These are phyloP conservation scores for Mesorhabditis belari DNA, from an alignment of 2,888 invertebrate species.

Conservation along the genomic window DNA sequence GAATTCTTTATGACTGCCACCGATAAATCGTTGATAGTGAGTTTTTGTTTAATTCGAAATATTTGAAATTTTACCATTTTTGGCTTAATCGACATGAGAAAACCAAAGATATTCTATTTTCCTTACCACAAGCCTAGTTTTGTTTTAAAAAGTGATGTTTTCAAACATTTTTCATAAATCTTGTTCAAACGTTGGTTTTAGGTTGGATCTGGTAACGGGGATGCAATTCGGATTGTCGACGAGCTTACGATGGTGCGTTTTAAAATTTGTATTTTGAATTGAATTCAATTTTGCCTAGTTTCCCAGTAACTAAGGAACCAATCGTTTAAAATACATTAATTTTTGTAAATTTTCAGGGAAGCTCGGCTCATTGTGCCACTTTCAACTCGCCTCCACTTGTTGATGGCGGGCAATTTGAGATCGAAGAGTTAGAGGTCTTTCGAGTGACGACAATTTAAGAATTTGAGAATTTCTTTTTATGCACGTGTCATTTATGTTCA, in stretches of 20 bases:
- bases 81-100: background rate
- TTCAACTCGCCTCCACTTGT: constrained; percentile 44
- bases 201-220: constrained; percentile 49
- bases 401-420: constrained; percentile 31
- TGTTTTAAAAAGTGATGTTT: too few relatives aligned
- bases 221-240: constrained; percentile 49
- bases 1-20: constrained; percentile 50
- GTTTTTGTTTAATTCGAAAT: constrained; percentile 3
- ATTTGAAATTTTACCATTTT: background rate
- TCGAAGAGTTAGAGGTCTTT: constrained; percentile 44
- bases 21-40: constrained; percentile 41
- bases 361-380: constrained; percentile 38
- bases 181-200: too few relatives aligned
- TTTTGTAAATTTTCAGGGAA: constrained; percentile 18
- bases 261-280: too few relatives aligned
- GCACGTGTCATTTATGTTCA: background rate
- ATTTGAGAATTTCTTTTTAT: too few relatives aligned
- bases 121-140: background rate
- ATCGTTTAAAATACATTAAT: too few relatives aligned
- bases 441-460: constrained; percentile 13
- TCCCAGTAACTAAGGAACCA: too few relatives aligned
- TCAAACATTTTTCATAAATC: too few relatives aligned
- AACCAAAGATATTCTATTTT: constrained; percentile 1
- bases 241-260: constrained; percentile 31
- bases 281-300: too few relatives aligned